Percentiles rank a stretch among this genome's conserved stretches.
Evolutionary conservation across 2,888 invertebrate species (phyloP).

Genomic region (Dexiosoma caninum): DNA sequence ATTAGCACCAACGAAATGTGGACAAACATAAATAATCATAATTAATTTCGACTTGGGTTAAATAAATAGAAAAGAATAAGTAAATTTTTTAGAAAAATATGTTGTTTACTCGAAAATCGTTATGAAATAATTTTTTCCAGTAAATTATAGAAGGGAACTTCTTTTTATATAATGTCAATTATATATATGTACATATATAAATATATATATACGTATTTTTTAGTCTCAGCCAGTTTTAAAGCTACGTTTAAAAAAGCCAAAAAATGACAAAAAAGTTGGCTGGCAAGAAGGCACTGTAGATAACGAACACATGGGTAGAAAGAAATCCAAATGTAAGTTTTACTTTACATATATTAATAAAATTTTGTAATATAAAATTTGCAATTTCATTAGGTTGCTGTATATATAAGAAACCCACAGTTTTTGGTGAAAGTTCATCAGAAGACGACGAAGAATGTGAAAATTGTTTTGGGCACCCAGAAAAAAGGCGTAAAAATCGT

Average conservation of each 20-base stretch:
- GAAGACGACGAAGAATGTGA: constrained; percentile 91
- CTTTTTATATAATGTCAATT: no score
- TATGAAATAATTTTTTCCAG: no score
- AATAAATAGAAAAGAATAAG: no score
- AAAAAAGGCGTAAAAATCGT: constrained; percentile 79
- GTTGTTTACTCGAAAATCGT: no score
- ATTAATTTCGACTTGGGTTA: no score
- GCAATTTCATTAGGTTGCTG: constrained; percentile 86
- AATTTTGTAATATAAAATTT: background rate
- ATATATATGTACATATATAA: background rate
- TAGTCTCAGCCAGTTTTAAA: constrained; percentile 79
- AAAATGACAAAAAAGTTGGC: constrained; percentile 87
- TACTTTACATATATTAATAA: background rate
- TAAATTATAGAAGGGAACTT: no score
- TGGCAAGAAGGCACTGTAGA: constrained; percentile 95
- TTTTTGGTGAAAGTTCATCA: constrained; percentile 93
- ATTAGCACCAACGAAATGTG: no score
- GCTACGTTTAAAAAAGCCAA: constrained; percentile 84
- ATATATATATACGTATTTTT: background rate
- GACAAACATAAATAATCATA: no score
- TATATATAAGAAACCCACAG: constrained; percentile 93
- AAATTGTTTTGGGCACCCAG: constrained; percentile 90
- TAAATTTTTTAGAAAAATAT: no score
- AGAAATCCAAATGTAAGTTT: constrained; percentile 95
- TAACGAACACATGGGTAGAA: constrained; percentile 95